Base-by-base conservation (phyloP, 2,113 vertebrate species). In the Saccopteryx bilineata region DNA sequence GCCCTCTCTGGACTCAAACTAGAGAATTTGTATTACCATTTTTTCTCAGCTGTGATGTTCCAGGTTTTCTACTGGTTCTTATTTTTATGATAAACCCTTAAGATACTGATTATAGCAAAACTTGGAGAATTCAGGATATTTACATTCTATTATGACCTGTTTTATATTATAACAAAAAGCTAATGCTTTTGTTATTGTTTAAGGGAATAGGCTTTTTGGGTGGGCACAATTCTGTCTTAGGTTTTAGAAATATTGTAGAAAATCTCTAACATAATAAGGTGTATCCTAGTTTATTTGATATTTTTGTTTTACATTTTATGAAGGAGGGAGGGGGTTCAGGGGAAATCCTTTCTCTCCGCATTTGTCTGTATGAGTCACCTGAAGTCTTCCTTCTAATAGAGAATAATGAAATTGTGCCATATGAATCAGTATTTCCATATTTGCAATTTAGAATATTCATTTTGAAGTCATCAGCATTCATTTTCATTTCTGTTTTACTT, bases 371-470 rank as follows among this genome's bases (percentile, higher is more conserved):
- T 98, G 98, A 98, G 97, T 98, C 97, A 98, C 95, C 92, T 97
- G 90, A 97, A 97, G 76, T 93, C 95, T 97, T 97, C 93, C 85
- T 96, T 95, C 96, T 96, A 97, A 94, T 97, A 98, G 96, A 97
- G 74, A 94, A 86, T 97, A 97, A 97, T 98, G 97, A 98, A 98
- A 98, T 97, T 88, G 75, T 96, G 86, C 82, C 72, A 85, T 97
- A 92, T 98, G 97, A 98, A 96, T 98, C 98, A 97, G 33, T 96
- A 97, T 98, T 98, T 98, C 98, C 97, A 96, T 95, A 85, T 96
- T 98, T 98, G 96, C 63, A 97, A 66, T 97, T 97, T 97, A 98
- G 95, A 96, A 86, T 96, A 82, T 96, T 97, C 96, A 97, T 95
- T 97, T 98, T 98, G 96, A 98, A 90, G 87, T 98, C 93, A 96